A percentile compares a stretch with the other conserved stretches of the same genome.
phyloP scores from a whole-genome alignment of 2,888 invertebrate species.

The Hedychridium roseum region DNA sequence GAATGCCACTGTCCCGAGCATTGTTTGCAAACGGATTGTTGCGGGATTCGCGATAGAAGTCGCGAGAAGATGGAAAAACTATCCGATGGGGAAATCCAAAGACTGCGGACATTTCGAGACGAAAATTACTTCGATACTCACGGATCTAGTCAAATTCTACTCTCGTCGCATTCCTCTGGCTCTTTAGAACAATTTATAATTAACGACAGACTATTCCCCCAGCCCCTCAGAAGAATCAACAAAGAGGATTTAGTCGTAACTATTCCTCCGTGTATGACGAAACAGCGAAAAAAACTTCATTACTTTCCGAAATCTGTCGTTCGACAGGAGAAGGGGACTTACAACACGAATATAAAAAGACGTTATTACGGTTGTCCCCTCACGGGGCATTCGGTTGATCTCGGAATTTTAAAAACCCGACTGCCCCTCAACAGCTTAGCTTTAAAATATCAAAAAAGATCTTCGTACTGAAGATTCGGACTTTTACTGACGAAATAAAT shows the following conservation, averaged over 20 bases:
- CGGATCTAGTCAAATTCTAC: constrained; percentile 58
- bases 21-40: constrained; percentile 1
- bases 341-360: constrained; percentile 32
- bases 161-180: constrained; percentile 43
- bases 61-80: background rate
- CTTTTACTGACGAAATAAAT: no score
- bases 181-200: constrained; percentile 69
- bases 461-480: background rate
- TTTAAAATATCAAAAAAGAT: constrained; percentile 44
- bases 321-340: constrained; percentile 38
- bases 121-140: constrained; percentile 73
- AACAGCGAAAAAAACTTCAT: constrained; percentile 48
- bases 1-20: background rate
- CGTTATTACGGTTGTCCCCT: constrained; percentile 45
- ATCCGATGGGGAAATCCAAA: constrained; percentile 22
- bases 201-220: constrained; percentile 69
- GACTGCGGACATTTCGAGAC: constrained; percentile 65
- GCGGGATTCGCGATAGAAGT: no score
- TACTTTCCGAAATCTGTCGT: constrained; percentile 53
- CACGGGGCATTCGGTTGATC: constrained; percentile 51
- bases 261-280: constrained; percentile 43
- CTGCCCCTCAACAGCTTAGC: constrained; percentile 46
- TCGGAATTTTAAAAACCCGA: constrained; percentile 42
- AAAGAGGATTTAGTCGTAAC: constrained; percentile 43
- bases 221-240: constrained; percentile 59